A percentile compares a stretch with the other conserved stretches of the same genome.
Evolutionary conservation across 2,888 invertebrate species (phyloP).

Genomic region (Parnassius orleans): DNA sequence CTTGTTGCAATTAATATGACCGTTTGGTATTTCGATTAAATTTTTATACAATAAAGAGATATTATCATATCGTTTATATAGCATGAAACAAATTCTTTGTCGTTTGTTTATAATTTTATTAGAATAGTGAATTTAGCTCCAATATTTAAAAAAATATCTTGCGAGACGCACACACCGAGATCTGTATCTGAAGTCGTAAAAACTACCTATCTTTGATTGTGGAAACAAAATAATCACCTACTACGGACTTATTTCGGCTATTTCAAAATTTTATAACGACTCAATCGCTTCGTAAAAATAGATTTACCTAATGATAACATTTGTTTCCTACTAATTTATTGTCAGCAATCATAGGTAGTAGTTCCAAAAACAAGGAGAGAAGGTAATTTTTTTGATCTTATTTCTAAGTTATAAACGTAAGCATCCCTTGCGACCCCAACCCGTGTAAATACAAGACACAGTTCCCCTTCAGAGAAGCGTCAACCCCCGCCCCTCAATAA

Average conservation of each 20-base stretch:
- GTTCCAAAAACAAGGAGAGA: slow-evolving; percentile 8
- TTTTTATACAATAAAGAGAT: no score
- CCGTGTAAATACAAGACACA: slow-evolving; percentile 33
- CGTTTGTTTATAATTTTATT: no score
- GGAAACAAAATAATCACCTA: slow-evolving; percentile 30
- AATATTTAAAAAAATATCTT: no score
- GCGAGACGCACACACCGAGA: slow-evolving; percentile 19
- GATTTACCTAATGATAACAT: slow-evolving; percentile 22
- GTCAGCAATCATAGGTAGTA: neutral
- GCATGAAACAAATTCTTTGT: no score
- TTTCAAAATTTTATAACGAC: slow-evolving; percentile 28
- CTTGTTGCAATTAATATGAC: no score
- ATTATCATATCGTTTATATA: no score
- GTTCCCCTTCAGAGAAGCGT: slow-evolving; percentile 42
- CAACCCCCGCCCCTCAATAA: slow-evolving; percentile 63
- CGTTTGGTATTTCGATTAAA: no score
- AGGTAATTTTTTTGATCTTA: slow-evolving; percentile 20
- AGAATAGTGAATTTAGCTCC: no score
- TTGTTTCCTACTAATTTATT: slow-evolving; percentile 10
- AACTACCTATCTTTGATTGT: slow-evolving; percentile 24
- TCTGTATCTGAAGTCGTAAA: slow-evolving; percentile 37
- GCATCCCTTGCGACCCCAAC: slow-evolving; percentile 35
- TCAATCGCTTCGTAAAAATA: slow-evolving; percentile 29
- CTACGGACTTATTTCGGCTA: slow-evolving; percentile 25
- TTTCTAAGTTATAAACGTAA: slow-evolving; percentile 26